These are phyloP conservation scores for Nematostella vectensis DNA, from an alignment of 92 coral and sea anemone species.

Conservation along the genomic window DNA sequence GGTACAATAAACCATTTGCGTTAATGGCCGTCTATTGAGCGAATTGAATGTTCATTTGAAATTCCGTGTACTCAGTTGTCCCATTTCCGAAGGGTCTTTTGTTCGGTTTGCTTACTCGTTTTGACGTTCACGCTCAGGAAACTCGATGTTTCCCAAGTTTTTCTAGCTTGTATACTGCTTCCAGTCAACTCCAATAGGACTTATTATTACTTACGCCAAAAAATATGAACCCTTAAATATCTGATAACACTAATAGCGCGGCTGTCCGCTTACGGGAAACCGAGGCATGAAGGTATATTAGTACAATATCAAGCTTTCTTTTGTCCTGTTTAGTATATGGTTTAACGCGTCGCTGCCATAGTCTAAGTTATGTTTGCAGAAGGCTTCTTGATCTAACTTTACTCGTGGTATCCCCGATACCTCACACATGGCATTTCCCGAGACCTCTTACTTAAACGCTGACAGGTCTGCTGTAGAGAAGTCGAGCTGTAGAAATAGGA, in stretches of 20 bases:
- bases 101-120: conserved; percentile 35
- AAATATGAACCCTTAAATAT: too few species aligned
- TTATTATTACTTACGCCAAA: too few species aligned
- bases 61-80: conserved; percentile 67
- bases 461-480: too few species aligned
- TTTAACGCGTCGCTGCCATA: conserved; percentile 25
- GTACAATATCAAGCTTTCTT: conserved; percentile 11
- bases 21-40: conserved; percentile 66
- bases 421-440: conserved; percentile 32
- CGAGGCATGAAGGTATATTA: conserved; percentile 5
- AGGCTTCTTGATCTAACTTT: conserved; percentile 8
- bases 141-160: conserved; percentile 28
- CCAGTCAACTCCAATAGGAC: too few species aligned
- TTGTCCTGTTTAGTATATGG: conserved; percentile 32
- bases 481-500: too few species aligned
- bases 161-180: too few species aligned
- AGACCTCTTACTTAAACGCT: conserved; percentile 17
- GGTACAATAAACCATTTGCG: conserved; percentile 54
- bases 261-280: conserved; percentile 4
- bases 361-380: conserved; percentile 16
- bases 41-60: conserved; percentile 60
- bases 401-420: conserved; percentile 9
- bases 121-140: conserved; percentile 26
- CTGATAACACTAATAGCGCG: too few species aligned
- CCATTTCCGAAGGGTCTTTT: conserved; percentile 73